Percentiles rank a stretch among this genome's conserved stretches.
Evolutionary conservation across 1,140 invertebrate genomes (phyloP).

Genomic region (Catajapyx aquilonaris): DNA sequence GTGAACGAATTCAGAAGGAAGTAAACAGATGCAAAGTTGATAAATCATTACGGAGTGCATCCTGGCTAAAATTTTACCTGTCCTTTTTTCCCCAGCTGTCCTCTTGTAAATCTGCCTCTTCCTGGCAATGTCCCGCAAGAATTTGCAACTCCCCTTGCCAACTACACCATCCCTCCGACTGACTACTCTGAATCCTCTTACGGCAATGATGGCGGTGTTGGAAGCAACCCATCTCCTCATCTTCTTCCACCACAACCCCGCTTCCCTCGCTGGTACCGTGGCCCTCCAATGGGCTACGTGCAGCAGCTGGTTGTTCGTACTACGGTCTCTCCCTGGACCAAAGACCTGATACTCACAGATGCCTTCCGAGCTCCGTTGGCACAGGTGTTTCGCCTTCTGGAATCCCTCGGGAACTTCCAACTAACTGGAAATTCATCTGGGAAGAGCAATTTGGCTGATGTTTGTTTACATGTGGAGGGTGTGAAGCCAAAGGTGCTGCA

Average conservation of each 20-base stretch:
- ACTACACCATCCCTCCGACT: conserved; percentile 15
- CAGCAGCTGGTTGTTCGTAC: conserved; percentile 46
- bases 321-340: conserved; percentile 66
- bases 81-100: conserved; percentile 39
- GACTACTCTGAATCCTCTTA: conserved; percentile 4
- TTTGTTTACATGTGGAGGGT: conserved; percentile 71
- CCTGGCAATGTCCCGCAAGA: conserved; percentile 58
- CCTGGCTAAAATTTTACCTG: too few relatives aligned
- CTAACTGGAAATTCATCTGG: conserved; percentile 36
- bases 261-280: conserved; percentile 20
- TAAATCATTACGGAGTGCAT: too few relatives aligned
- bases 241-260: too few relatives aligned
- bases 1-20: too few relatives aligned
- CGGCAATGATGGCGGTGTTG: conserved; percentile 14
- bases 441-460: conserved; percentile 22
- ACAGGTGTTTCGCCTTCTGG: conserved; percentile 65
- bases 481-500: conserved; percentile 36
- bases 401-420: conserved; percentile 67
- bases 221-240: too few relatives aligned
- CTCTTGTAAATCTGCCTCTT: conserved; percentile 54
- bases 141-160: conserved; percentile 22
- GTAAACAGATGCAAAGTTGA: too few relatives aligned
- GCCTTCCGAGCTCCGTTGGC: conserved; percentile 69
- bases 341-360: conserved; percentile 57
- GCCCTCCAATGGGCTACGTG: conserved; percentile 47